These are phyloP conservation scores for Nephrotoma flavescens DNA, from an alignment of 2,888 invertebrate genomes.

Conservation along the genomic window DNA sequence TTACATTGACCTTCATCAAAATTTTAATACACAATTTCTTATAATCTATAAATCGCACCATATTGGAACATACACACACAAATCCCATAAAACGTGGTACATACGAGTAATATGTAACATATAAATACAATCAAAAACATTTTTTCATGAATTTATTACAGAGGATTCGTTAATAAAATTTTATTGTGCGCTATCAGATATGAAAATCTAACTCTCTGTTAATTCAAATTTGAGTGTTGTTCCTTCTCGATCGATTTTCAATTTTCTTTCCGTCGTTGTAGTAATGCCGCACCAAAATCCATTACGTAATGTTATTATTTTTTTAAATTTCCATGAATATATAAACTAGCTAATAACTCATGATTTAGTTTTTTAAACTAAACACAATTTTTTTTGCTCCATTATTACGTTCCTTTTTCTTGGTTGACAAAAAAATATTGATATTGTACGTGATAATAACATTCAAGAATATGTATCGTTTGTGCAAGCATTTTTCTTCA, in stretches of 20 bases:
- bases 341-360: background rate
- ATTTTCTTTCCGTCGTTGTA: background rate
- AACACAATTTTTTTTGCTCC: background rate
- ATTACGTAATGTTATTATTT: background rate
- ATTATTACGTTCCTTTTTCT: background rate
- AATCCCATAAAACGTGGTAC: too few relatives aligned
- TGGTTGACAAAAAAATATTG: background rate
- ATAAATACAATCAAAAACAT: background rate
- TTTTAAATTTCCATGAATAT: background rate
- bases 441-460: background rate
- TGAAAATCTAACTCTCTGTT: background rate
- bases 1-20: background rate
- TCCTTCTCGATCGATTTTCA: background rate
- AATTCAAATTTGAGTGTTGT: background rate
- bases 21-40: background rate
- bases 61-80: background rate
- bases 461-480: background rate
- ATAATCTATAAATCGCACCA: background rate
- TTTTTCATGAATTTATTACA: background rate
- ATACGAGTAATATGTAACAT: background rate
- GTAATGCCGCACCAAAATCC: background rate
- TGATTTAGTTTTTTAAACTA: background rate
- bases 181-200: background rate
- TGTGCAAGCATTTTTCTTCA: background rate
- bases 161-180: background rate